Evolutionary conservation across 2,797 vertebrate species (phyloP), one percentile per base, ranked within the genome.

Genomic region (Dendrocincla tyrannina): DNA sequence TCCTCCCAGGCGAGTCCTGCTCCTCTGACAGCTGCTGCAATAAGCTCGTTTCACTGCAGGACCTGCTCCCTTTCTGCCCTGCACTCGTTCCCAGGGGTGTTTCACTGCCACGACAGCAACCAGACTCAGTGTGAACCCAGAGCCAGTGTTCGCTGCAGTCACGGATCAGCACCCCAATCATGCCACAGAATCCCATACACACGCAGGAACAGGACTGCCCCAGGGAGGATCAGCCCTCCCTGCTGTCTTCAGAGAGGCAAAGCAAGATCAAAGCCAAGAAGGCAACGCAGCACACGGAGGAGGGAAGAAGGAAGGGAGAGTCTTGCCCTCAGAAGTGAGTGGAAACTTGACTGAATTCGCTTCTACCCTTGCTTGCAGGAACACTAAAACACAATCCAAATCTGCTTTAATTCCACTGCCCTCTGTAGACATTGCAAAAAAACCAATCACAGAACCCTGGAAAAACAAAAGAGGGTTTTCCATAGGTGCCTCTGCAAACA

Each of bases 151-250:
- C 63, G 67, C 63, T 72, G 49, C 55, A 20, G 14, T 2, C 44
- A 23, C 49, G 50, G 49, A n/a, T 22, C 56, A 47, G 72, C 9
- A 1, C 3, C 49, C 32, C 33, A 23, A 7, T 8, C 25, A 2
- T 5, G 46, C 33, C 64, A 8, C 0, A 0, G 63, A 49, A 35
- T 17, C 11, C 56, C 18, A 37, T 1, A 9, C 0, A 0, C 17
- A 1, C 1, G 24, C 39, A 59, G 60, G 35, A 37, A 39, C 24
- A 59, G 30, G 13, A 7, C 6, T 35, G 66, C 5, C 5, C 37
- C 18, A 20, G 5, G 50, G 14, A 62, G 76, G 4, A 47, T n/a
- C 62, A 73, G 70, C 35, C 27, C 52, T 47, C 16, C 52, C 8
- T 4, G 0, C 44, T 5, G 49, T 4, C 76, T 88, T 15, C 62